A percentile compares a stretch with the other conserved stretches of the same genome.
phyloP scores from a whole-genome alignment of 2,113 vertebrate species.

The Nanorana parkeri region DNA sequence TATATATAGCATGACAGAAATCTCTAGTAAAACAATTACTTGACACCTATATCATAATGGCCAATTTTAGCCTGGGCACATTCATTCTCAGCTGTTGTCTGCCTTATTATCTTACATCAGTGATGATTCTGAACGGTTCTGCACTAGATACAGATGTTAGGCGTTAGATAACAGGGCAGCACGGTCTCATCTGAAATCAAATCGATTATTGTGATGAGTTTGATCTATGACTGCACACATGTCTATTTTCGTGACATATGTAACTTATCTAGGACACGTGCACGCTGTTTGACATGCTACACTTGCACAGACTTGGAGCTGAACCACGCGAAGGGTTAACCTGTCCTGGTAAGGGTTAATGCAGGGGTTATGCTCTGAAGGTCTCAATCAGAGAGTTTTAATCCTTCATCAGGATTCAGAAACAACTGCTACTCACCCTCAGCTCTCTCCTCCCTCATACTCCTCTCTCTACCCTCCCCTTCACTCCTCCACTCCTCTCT shows the following conservation, averaged over 20 bases:
- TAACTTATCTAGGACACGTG: too few species aligned
- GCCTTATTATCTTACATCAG: neutral
- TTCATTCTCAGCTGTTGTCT: constrained; percentile 16
- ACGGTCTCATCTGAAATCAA: neutral
- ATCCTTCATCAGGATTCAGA: constrained; percentile 44
- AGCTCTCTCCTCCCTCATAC: neutral
- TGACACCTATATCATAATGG: constrained; percentile 20
- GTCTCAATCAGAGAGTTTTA: constrained; percentile 24
- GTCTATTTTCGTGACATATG: too few species aligned
- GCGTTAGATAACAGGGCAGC: neutral
- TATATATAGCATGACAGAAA: neutral
- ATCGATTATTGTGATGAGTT: too few species aligned
- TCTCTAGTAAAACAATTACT: constrained; percentile 6
- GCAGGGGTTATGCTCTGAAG: neutral
- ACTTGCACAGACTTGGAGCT: too few species aligned
- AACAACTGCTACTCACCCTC: constrained; percentile 41
- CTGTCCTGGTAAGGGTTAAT: constrained; percentile 10
- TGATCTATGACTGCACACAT: too few species aligned
- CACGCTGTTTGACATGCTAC: neutral
- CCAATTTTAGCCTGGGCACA: neutral
- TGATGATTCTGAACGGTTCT: neutral
- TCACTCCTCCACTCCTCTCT: constrained; percentile 38
- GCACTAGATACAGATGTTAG: neutral
- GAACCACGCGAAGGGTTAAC: neutral
- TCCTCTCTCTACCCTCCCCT: constrained; percentile 9